A percentile compares a stretch with the other conserved stretches of the same genome.
Evolutionary conservation across 2,888 invertebrate species (phyloP).

Genomic region (Dryadula phaetusa): DNA sequence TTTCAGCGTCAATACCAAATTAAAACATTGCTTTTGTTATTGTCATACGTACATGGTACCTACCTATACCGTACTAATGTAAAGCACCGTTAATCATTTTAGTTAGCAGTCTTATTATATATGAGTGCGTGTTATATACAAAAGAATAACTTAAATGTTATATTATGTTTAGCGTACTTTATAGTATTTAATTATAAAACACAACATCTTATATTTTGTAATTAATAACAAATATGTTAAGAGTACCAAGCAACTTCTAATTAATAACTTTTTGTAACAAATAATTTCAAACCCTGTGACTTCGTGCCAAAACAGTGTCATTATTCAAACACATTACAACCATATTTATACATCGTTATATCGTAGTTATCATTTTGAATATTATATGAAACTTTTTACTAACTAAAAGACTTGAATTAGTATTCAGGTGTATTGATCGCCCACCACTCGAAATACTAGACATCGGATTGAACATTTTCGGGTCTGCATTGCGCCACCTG

Average conservation of each 20-base stretch:
- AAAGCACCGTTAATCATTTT: too few species aligned
- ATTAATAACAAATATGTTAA: too few species aligned
- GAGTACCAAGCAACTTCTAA: background rate
- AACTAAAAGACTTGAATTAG: background rate
- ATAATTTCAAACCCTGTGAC: background rate
- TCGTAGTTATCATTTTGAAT: slow-evolving; percentile 35
- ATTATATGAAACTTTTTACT: slow-evolving; percentile 14
- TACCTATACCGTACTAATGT: too few species aligned
- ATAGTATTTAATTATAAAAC: too few species aligned
- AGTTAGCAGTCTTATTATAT: too few species aligned
- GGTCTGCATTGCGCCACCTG: slow-evolving; percentile 77
- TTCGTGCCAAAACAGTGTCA: slow-evolving; percentile 21
- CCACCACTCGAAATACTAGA: slow-evolving; percentile 53
- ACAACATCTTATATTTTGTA: too few species aligned
- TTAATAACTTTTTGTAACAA: background rate
- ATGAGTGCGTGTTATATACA: too few species aligned
- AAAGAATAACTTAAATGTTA: too few species aligned
- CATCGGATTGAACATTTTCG: slow-evolving; percentile 60
- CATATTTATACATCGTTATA: slow-evolving; percentile 19
- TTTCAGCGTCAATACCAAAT: too few species aligned
- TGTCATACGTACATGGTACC: too few species aligned
- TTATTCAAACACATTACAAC: slow-evolving; percentile 30
- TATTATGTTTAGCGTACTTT: too few species aligned
- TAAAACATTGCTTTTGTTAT: too few species aligned
- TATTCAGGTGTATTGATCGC: slow-evolving; percentile 59